Evolutionary conservation across 2,888 invertebrate species (phyloP), one percentile per base, ranked within the genome.

Genomic region (Caenorhabditis afra): DNA sequence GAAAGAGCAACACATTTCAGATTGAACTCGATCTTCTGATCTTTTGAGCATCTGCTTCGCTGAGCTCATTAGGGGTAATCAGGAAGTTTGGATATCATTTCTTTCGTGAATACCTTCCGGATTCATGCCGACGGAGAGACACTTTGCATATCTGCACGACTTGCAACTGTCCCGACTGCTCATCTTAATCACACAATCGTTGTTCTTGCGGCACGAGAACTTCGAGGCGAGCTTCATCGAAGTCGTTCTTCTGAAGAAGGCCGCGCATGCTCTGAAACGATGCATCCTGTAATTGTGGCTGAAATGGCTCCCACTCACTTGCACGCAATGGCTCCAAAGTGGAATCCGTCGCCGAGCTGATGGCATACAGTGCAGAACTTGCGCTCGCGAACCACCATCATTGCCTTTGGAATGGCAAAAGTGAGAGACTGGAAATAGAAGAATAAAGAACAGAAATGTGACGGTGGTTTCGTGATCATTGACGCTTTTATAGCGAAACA

Each of bases 131-230:
- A 68, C 67, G 7, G 16, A 16, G 0, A 76, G 8, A 44, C 75
- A 76, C 45, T 76, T 76, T 45, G 67, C 61, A 52, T 76, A 76
- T 62, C 75, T 14, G n/a, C 75, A 76, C 45, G 62, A 53, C 41
- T 76, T 76, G 22, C 75, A 76, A n/a, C 66, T 68, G 39, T 76
- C 67, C 5, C 75, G 49, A 16, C 57, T 76, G 50, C 75, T 76
- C 67, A 76, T 62, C 22, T 62, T 76, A 5, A 76, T 76, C 1
- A 62, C 29, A 16, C 75, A 76, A 3, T 68, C 67, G 37, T 67
- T 67, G 11, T 49, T 68, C 39, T 68, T 76, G 20, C 75, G 55
- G 22, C 75, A 76, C 11, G 14, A 16, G 45, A 76, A 76, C 44
- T 75, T 75, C 2, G 66, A 18, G 1, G 62, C 23, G 3, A 76